Evolutionary conservation across 2,888 invertebrate species (phyloP).

Genomic region (Alcis repandata): DNA sequence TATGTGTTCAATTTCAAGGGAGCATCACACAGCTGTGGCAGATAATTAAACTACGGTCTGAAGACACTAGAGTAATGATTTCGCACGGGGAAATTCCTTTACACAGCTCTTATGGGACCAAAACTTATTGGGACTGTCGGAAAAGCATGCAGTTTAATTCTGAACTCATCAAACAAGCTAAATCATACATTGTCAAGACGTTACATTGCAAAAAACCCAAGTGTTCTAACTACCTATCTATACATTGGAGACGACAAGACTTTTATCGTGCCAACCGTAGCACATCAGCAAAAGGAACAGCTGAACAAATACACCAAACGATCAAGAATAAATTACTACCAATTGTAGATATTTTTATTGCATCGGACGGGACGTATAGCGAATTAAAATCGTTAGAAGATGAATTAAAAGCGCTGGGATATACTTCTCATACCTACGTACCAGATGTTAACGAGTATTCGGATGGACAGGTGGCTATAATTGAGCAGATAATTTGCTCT

Average conservation of each 20-base stretch:
- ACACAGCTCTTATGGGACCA: constrained; percentile 95
- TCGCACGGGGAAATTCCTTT: constrained; percentile 94
- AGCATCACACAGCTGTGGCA: constrained; percentile 88
- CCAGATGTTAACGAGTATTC: constrained; percentile 83
- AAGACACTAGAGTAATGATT: constrained; percentile 88
- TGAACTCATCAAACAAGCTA: constrained; percentile 89
- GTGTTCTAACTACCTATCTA: constrained; percentile 91
- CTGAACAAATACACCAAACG: constrained; percentile 89
- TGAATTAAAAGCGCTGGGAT: constrained; percentile 70
- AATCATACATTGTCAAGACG: constrained; percentile 82
- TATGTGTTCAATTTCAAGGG: constrained; percentile 95
- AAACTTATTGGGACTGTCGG: constrained; percentile 93
- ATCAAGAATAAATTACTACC: constrained; percentile 81
- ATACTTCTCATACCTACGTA: constrained; percentile 64
- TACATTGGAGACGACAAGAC: constrained; percentile 96
- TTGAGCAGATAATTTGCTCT: constrained; percentile 98
- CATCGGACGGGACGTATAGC: constrained; percentile 92
- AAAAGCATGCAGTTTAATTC: constrained; percentile 96
- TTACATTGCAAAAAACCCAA: constrained; percentile 62
- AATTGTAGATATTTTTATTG: constrained; percentile 89
- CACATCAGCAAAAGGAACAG: constrained; percentile 91
- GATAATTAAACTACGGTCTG: constrained; percentile 80
- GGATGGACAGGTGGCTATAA: constrained; percentile 96
- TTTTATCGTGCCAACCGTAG: constrained; percentile 90
- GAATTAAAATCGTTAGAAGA: constrained; percentile 82